Conservation (phyloP, 2,113 vertebrate genomes). For the Syngnathoides biaculeatus region DNA sequence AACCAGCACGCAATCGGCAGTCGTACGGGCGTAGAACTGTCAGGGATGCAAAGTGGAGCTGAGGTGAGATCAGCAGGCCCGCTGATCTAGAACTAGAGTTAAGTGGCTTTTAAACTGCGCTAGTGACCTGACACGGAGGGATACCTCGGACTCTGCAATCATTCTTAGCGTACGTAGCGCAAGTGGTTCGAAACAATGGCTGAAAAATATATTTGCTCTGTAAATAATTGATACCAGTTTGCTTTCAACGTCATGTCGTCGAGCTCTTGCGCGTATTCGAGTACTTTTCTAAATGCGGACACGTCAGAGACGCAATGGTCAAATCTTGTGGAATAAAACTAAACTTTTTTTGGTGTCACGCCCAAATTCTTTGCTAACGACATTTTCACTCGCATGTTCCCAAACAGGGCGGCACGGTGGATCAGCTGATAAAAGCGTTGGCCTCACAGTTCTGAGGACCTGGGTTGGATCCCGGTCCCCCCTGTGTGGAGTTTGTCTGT, state of each 20-base stretch:
- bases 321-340: too few species aligned
- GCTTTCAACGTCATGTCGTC: background rate
- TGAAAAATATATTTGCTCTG: background rate
- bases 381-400: background rate
- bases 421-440: too few species aligned
- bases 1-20: constrained; percentile 49
- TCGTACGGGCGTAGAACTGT: constrained; percentile 36
- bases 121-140: background rate
- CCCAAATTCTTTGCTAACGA: background rate
- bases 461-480: too few species aligned
- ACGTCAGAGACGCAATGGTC: background rate
- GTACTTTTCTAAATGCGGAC: background rate
- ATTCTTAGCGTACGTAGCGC: background rate
- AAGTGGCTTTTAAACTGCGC: constrained; percentile 10
- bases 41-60: constrained; percentile 22
- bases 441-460: too few species aligned
- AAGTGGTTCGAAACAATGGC: background rate
- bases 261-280: background rate
- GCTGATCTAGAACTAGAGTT: constrained; percentile 11
- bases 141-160: background rate
- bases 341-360: background rate
- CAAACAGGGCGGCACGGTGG: too few species aligned
- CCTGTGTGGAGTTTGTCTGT: too few species aligned
- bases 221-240: background rate
- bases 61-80: constrained; percentile 17